These are phyloP conservation scores for Coreius guichenoti DNA, from an alignment of 2,797 vertebrate genomes.

Conservation along the genomic window DNA sequence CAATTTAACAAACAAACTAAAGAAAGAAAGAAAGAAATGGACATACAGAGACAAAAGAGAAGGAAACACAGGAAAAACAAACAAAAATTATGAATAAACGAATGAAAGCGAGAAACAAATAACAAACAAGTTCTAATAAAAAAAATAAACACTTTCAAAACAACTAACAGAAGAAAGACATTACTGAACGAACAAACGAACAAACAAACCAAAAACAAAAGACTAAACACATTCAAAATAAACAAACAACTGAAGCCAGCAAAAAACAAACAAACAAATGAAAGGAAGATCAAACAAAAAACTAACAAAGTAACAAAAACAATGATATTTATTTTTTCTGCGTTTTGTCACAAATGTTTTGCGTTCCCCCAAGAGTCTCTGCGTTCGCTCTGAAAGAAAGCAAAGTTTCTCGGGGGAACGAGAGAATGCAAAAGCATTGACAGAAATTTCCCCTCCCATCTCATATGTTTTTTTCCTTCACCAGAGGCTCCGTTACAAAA, in stretches of 20 bases:
- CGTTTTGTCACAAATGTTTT: too few relatives aligned
- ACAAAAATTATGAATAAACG: background rate
- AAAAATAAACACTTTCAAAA: background rate
- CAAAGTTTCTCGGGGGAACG: background rate
- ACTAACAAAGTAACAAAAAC: background rate
- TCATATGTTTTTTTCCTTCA: background rate
- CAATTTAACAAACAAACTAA: too few relatives aligned
- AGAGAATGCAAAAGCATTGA: background rate
- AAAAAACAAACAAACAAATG: background rate
- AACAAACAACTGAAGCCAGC: background rate
- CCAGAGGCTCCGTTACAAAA: too few relatives aligned
- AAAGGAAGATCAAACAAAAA: background rate
- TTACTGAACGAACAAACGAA: background rate
- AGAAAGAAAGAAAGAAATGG: too few relatives aligned
- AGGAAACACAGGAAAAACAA: too few relatives aligned
- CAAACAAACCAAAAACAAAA: background rate
- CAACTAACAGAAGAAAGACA: background rate
- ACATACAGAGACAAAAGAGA: too few relatives aligned
- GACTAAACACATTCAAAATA: background rate
- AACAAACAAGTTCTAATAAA: background rate
- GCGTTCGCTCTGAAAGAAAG: background rate
- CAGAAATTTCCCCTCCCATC: too few relatives aligned
- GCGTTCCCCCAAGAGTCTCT: too few relatives aligned
- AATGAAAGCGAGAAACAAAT: background rate
- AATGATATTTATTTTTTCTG: too few relatives aligned